A percentile compares a stretch with the other conserved stretches of the same genome.
phyloP scores from a whole-genome alignment of 2,113 vertebrate species.

The Nematolebias whitei region DNA sequence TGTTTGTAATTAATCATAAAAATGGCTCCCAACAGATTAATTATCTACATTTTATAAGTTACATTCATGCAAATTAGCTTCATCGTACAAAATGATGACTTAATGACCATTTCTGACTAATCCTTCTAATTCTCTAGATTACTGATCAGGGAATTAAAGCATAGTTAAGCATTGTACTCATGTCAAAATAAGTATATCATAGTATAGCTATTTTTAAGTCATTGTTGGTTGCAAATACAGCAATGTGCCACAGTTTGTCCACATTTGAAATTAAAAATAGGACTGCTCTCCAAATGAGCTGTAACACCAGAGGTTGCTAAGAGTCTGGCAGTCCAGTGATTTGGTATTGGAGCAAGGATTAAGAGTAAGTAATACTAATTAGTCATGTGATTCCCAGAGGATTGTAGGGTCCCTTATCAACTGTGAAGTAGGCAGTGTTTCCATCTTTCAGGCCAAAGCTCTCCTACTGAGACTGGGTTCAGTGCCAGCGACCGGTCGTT shows the following conservation, averaged over 20 bases:
- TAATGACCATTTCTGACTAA: conserved; percentile 62
- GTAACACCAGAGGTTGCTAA: conserved; percentile 42
- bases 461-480: conserved; percentile 37
- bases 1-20: conserved; percentile 66
- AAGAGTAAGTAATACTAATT: conserved; percentile 83
- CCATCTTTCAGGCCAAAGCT: conserved; percentile 40
- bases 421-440: conserved; percentile 55
- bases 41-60: conserved; percentile 59
- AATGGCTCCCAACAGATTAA: conserved; percentile 70
- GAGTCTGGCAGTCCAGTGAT: conserved; percentile 53
- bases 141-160: conserved; percentile 50
- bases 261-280: conserved; percentile 64
- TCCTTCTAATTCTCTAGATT: conserved; percentile 59
- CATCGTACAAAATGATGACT: conserved; percentile 53
- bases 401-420: conserved; percentile 50
- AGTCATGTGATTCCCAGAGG: conserved; percentile 64
- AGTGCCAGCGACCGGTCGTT: conserved; percentile 42
- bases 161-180: conserved; percentile 34
- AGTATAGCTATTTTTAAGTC: neutral
- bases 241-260: conserved; percentile 27
- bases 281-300: conserved; percentile 29
- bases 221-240: neutral
- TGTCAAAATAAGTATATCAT: conserved; percentile 11
- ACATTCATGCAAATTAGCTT: conserved; percentile 69
- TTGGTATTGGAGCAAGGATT: conserved; percentile 72